phyloP scores from a whole-genome alignment of 2,113 vertebrate species.

The Oceanodroma tethys region DNA sequence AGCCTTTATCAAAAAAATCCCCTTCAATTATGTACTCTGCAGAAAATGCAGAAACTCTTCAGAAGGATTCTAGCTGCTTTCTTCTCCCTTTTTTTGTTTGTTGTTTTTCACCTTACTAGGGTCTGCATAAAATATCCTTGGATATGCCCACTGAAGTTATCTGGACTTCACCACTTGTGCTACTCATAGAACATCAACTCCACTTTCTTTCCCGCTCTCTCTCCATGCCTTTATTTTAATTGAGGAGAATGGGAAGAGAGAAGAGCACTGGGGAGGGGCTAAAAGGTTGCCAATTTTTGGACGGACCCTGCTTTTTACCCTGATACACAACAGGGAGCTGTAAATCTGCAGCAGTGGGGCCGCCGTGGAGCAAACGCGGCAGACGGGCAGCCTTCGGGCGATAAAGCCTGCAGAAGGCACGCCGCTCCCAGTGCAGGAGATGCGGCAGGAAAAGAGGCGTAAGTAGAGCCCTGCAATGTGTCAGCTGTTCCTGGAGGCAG shows the following conservation, averaged over 20 bases:
- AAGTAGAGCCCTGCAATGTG: slow-evolving; percentile 22
- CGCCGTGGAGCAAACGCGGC: rapidly evolving
- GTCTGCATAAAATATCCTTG: background rate
- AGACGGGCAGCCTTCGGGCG: background rate
- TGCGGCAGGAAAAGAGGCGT: background rate
- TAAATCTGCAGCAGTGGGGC: background rate
- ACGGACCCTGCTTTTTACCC: background rate
- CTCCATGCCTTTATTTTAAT: background rate
- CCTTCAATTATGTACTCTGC: slow-evolving; percentile 38
- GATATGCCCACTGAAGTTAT: background rate
- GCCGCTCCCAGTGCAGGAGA: background rate
- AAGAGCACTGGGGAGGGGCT: background rate
- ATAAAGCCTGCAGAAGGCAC: background rate
- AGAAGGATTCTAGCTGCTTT: background rate
- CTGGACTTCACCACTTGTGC: background rate
- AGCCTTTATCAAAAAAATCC: slow-evolving; percentile 25
- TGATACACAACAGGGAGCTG: background rate
- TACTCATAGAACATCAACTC: slow-evolving; percentile 30
- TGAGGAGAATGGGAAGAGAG: background rate
- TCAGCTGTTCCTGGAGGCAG: slow-evolving; percentile 48
- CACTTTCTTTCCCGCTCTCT: background rate
- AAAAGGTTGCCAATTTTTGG: background rate
- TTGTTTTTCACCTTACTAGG: background rate
- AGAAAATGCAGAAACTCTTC: slow-evolving; percentile 1
- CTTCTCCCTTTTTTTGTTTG: rapidly evolving